phyloP scores from a whole-genome alignment of 1,140 invertebrate species.

The Scaptomyza graminum region DNA sequence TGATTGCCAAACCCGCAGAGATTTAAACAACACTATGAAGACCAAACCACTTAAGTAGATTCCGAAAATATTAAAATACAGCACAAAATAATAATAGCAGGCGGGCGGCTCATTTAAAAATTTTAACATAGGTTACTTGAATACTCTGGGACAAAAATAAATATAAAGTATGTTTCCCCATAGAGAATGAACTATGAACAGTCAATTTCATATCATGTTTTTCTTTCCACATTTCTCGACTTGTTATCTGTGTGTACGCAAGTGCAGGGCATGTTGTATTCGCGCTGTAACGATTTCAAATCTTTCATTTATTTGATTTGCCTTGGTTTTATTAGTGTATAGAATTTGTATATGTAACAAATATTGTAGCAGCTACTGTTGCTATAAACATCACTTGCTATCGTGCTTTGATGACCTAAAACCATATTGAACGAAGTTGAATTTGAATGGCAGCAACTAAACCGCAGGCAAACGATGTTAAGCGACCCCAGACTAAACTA shows the following conservation, averaged over 20 bases:
- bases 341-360: slow-evolving; percentile 3
- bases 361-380: slow-evolving; percentile 12
- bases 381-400: background rate
- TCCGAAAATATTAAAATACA: background rate
- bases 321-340: background rate
- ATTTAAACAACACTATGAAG: too few species aligned
- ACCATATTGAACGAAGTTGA: slow-evolving; percentile 38
- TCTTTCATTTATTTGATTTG: background rate
- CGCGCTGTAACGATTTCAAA: background rate
- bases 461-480: slow-evolving; percentile 62
- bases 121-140: background rate
- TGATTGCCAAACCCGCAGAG: background rate
- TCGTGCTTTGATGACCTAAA: background rate
- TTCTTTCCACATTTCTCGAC: too few species aligned
- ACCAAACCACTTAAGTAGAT: background rate
- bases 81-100: background rate
- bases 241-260: too few species aligned
- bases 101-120: background rate
- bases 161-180: too few species aligned
- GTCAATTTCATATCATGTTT: too few species aligned
- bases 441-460: slow-evolving; percentile 49
- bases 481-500: slow-evolving; percentile 36
- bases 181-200: too few species aligned
- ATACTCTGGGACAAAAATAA: background rate
- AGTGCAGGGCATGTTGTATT: background rate